Evolutionary conservation across 64 coral and sea anemone species (phyloP), one percentile per base, ranked within the genome.

Genomic region (Pocillopora verrucosa): DNA sequence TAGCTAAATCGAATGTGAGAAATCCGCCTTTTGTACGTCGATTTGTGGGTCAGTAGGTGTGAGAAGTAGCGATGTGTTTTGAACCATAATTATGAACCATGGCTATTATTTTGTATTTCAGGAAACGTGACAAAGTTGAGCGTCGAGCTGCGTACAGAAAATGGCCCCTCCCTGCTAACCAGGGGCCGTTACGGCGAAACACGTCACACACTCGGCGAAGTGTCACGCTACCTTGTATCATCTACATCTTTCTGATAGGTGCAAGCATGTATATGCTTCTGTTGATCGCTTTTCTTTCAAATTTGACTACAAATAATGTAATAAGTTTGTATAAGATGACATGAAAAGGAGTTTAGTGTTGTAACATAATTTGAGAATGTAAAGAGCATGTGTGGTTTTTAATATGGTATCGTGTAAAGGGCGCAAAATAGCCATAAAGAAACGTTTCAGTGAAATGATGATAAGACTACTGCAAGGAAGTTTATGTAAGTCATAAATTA

Each of bases 61-160:
- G 41, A 51, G 41, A 51, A 51, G 41, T 51, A 51, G 3, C 7
- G 41, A 4, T 51, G 41, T 51, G 41, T 51, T 51, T 51, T 51
- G 30, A 51, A 51, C 41, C 41, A 51, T 51, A 65, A 34, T 41
- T 65, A 36, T 1, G 35, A 36, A 4, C 13, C 22, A 13, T 24
- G 11, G 13, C 22, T 16, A 5, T 19, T 41, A 15, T 75, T 62
- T 16, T 30, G 22, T 16, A 38, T 74, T 26, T 73, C 38, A 91
- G 89, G 72, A 61, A 51, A 85, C 89, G 89, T 74, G 79, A 76
- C 75, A 91, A 65, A 63, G 59, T 56, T 16, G 89, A 91, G 19
- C 89, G 89, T 38, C 80, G 80, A 19, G 80, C 89, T 1, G 59
- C 80, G 5, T 74, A 84, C 72, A 72, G 89, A 77, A 84, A 64